Percentiles rank a stretch among this genome's conserved stretches.
These are phyloP conservation scores for Anabas testudineus DNA, from an alignment of 2,797 vertebrate genomes.

Conservation along the genomic window DNA sequence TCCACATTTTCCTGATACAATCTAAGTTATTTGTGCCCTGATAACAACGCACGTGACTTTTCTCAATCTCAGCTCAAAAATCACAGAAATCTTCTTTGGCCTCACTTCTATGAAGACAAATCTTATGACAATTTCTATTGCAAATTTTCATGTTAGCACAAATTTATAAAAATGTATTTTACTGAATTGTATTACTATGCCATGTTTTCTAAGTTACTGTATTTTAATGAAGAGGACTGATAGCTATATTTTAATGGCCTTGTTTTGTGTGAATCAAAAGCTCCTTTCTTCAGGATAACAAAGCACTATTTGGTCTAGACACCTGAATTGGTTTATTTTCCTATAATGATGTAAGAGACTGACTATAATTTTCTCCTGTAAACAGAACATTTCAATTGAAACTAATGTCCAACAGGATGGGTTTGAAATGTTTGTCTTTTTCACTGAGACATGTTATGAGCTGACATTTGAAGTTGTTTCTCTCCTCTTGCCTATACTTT, in stretches of 20 bases:
- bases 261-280: conserved; percentile 42
- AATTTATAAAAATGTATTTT: conserved; percentile 47
- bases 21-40: conserved; percentile 62
- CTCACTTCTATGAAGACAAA: conserved; percentile 58
- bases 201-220: conserved; percentile 62
- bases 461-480: conserved; percentile 12
- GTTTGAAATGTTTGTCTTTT: conserved; percentile 19
- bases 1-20: conserved; percentile 45
- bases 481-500: neutral
- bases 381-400: conserved; percentile 12
- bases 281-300: conserved; percentile 34
- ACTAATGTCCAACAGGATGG: conserved; percentile 13
- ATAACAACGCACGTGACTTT: conserved; percentile 50
- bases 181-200: conserved; percentile 37
- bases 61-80: conserved; percentile 25
- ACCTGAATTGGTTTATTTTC: conserved; percentile 29
- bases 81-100: conserved; percentile 27
- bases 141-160: conserved; percentile 65
- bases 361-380: conserved; percentile 35
- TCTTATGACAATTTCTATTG: conserved; percentile 52
- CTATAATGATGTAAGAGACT: conserved; percentile 5
- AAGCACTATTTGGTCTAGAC: conserved; percentile 51
- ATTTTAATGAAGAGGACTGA: conserved; percentile 52
- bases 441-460: conserved; percentile 4
- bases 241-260: conserved; percentile 48